Percentiles rank a stretch among this genome's conserved stretches.
These are phyloP conservation scores for Tinamus major DNA, from an alignment of 2,797 vertebrate genomes.

Conservation along the genomic window DNA sequence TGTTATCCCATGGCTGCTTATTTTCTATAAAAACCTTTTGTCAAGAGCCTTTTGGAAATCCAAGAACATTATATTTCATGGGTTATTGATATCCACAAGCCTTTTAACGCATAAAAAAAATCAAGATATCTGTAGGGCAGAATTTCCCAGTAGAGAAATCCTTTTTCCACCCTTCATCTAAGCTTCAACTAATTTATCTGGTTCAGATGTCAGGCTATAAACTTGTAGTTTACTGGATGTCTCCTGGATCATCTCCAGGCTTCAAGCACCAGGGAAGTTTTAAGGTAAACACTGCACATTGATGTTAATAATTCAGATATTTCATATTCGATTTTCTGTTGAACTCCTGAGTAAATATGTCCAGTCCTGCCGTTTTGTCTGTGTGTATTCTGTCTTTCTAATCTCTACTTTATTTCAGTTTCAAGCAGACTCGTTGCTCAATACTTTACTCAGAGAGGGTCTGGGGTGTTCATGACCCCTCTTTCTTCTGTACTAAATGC, in stretches of 20 bases:
- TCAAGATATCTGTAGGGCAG: not conserved
- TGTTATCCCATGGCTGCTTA: not conserved
- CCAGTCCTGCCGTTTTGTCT: not conserved
- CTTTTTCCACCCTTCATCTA: not conserved
- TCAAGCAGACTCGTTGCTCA: not conserved
- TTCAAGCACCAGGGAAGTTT: not conserved
- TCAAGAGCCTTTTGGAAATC: not conserved
- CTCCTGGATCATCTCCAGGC: slow-evolving; percentile 39
- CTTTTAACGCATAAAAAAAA: not conserved
- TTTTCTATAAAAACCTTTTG: not conserved
- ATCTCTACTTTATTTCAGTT: not conserved
- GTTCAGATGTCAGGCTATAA: slow-evolving; percentile 1
- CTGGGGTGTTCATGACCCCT: not conserved
- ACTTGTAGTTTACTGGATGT: slow-evolving; percentile 22
- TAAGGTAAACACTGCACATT: slow-evolving; percentile 24
- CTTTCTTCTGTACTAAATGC: not conserved
- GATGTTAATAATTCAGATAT: slow-evolving; percentile 52
- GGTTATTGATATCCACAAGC: not conserved
- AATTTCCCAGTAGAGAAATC: not conserved
- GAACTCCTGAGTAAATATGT: not conserved
- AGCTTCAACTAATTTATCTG: not conserved
- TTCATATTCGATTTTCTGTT: slow-evolving; percentile 33
- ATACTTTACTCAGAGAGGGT: not conserved
- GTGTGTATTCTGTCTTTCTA: not conserved
- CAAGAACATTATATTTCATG: not conserved